Evolutionary conservation across 2,113 vertebrate species (phyloP).

Genomic region (Neogobius melanostomus): DNA sequence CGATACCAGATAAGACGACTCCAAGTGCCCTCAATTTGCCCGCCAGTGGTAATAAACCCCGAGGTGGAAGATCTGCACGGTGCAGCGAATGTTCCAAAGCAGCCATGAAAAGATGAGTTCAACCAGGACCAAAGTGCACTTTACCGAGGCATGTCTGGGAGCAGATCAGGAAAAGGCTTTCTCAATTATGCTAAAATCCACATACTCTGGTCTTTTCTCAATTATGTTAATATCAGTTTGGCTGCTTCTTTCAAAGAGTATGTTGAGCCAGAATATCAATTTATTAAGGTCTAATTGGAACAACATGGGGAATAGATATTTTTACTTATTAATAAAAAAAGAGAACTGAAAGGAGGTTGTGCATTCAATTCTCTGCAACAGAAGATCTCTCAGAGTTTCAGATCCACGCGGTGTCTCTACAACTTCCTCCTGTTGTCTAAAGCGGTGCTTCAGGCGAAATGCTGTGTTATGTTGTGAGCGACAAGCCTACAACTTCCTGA

Average conservation of each 20-base stretch:
- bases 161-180: slow-evolving; percentile 6
- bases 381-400: too few relatives aligned
- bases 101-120: slow-evolving; percentile 29
- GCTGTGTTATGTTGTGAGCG: too few relatives aligned
- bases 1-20: slow-evolving; percentile 48
- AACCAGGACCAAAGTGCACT: slow-evolving; percentile 4
- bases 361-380: too few relatives aligned
- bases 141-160: background rate
- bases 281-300: background rate
- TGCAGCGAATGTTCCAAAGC: slow-evolving; percentile 18
- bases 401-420: too few relatives aligned
- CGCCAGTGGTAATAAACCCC: slow-evolving; percentile 48
- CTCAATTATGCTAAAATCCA: slow-evolving; percentile 6
- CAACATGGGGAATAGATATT: background rate
- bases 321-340: background rate
- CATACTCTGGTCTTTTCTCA: background rate
- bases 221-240: slow-evolving; percentile 9
- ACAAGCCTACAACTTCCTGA: too few relatives aligned
- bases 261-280: background rate
- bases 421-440: too few relatives aligned
- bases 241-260: background rate
- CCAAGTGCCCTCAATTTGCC: slow-evolving; percentile 50
- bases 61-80: slow-evolving; percentile 19
- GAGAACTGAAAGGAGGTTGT: too few relatives aligned
- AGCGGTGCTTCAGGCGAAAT: too few relatives aligned